Base-by-base conservation (phyloP, 2,888 invertebrate genomes). In the Cyclophora punctaria region DNA sequence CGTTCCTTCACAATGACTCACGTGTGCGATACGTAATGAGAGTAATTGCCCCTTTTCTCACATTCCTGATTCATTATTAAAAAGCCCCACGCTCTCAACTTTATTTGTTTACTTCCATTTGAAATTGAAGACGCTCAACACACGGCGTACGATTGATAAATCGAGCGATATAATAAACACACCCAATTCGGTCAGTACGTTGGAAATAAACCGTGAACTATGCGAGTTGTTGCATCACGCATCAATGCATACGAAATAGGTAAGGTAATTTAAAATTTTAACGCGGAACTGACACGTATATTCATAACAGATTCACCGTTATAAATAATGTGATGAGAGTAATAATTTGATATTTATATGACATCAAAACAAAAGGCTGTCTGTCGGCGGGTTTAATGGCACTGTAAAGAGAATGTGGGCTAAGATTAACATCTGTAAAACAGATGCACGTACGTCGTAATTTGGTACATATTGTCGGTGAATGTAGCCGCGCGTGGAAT, bases 31-130 rank as follows among this genome's bases (percentile, higher is more conserved):
- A 62, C 68, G 75, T 85, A 83, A 84, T 81, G 76, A 80, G 76
- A 75, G 75, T 83, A 84, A 86, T 86, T 85, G 83, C 79, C 64
- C 71, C 73, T 79, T 81, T 83, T 86, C 84, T 83, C 84, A 84
- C 81, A 83, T 80, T 43, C 74, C 83, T 87, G 86, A 85, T 85
- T 87, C 86, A 81, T 82, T 72, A 63, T 69, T 67, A 57, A 73
- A 72, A 73, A 69, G 76, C 68, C 67, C 71, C 67, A 67, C 69
- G 66, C 69, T 71, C 73, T 77, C 68, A 62, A 74, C 65, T 75
- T 77, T 78, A 75, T 80, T 77, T 61, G 57, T 83, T 79, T 73
- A 71, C 68, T 73, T 72, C 73, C 62, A 37, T 72, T 78, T 83
- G 73, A 77, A 75, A 69, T 65, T 65, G 52, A 57, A 58, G 56